A percentile compares a stretch with the other conserved stretches of the same genome.
These are phyloP conservation scores for Osmoderma eremita DNA, from an alignment of 2,888 invertebrate genomes.

Conservation along the genomic window DNA sequence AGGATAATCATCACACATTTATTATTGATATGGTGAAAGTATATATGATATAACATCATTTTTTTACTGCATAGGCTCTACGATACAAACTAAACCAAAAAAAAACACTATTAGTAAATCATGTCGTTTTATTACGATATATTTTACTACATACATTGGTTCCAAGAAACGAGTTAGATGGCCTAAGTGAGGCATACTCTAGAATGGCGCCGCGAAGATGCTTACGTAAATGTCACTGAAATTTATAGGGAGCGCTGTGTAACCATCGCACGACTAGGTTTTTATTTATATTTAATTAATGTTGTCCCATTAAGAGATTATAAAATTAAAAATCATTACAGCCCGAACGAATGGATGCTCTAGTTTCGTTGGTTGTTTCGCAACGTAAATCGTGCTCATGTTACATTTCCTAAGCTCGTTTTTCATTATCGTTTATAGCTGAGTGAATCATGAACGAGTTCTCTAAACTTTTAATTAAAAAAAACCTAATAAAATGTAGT, in stretches of 20 bases:
- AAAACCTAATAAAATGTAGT: no score
- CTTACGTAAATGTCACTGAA: conserved; percentile 37
- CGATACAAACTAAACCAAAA: conserved; percentile 11
- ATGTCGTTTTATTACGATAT: conserved; percentile 29
- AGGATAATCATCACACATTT: no score
- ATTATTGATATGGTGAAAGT: no score
- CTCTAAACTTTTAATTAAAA: no score
- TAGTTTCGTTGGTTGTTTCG: conserved; percentile 9
- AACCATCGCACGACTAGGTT: conserved; percentile 17
- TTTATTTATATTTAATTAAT: conserved; percentile 37
- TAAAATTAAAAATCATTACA: conserved; percentile 25
- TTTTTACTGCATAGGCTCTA: no score
- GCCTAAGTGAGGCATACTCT: conserved; percentile 25
- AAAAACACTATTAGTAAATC: conserved; percentile 28
- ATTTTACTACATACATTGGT: conserved; percentile 26
- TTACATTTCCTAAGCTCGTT: conserved; percentile 17
- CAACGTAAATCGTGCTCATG: conserved; percentile 14
- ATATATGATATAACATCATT: no score
- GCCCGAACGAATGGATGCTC: conserved; percentile 10
- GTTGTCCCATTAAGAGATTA: conserved; percentile 35
- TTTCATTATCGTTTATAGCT: not conserved
- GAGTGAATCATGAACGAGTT: no score
- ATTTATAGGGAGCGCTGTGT: conserved; percentile 28
- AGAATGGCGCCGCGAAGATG: conserved; percentile 21
- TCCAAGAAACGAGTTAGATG: conserved; percentile 16